These are phyloP conservation scores for Aphis gossypii DNA, from an alignment of 1,140 invertebrate genomes.

Conservation along the genomic window DNA sequence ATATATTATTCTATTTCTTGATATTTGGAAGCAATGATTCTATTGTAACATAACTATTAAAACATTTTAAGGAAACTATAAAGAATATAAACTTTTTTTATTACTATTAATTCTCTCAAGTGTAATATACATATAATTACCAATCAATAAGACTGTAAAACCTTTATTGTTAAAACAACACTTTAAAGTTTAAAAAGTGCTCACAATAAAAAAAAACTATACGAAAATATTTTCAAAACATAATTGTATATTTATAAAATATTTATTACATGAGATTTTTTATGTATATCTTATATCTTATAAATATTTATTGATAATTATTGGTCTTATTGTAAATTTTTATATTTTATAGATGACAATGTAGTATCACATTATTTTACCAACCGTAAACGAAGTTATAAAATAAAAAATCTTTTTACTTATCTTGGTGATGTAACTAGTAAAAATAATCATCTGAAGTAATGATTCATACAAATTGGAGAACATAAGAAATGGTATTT, in stretches of 20 bases:
- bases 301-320: not conserved
- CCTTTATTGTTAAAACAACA: no score
- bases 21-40: no score
- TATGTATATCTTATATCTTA: not conserved
- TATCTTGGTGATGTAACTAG: slow-evolving; percentile 35
- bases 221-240: not conserved
- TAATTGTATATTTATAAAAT: not conserved
- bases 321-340: not conserved
- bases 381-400: slow-evolving; percentile 40
- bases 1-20: no score
- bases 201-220: no score
- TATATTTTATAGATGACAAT: slow-evolving; percentile 20
- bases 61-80: no score
- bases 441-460: slow-evolving; percentile 17
- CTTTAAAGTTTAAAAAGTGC: no score
- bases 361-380: slow-evolving; percentile 30
- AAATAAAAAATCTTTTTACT: slow-evolving; percentile 39
- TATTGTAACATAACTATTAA: no score
- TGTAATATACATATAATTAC: not conserved
- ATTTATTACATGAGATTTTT: not conserved
- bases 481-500: not conserved
- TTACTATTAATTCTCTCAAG: not conserved
- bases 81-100: no score
- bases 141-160: not conserved
- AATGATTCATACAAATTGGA: not conserved